These are phyloP conservation scores for Homarus americanus DNA, from an alignment of 1,140 invertebrate species.

Conservation along the genomic window DNA sequence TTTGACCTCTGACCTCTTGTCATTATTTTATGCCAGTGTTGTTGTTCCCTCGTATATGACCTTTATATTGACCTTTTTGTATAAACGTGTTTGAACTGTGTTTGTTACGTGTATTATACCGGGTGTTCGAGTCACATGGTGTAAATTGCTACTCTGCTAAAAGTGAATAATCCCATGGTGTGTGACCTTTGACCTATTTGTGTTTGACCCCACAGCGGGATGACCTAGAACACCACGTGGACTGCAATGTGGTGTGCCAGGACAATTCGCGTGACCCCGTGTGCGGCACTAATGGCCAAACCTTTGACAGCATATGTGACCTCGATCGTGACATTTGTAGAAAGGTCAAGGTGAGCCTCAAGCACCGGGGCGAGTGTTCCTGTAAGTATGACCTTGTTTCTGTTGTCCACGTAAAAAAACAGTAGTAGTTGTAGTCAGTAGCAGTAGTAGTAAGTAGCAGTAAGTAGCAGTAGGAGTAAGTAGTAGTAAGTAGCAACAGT, in stretches of 20 bases:
- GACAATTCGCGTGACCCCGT: slow-evolving; percentile 31
- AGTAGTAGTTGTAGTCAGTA: neutral
- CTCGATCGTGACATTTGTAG: slow-evolving; percentile 49
- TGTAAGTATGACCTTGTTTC: slow-evolving; percentile 31
- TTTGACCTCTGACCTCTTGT: too few species aligned
- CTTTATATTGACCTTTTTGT: too few species aligned
- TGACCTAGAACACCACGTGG: slow-evolving; percentile 14
- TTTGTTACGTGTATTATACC: too few species aligned
- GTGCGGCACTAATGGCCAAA: slow-evolving; percentile 60
- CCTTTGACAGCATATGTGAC: slow-evolving; percentile 48
- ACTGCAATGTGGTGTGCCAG: slow-evolving; percentile 41
- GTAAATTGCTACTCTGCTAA: too few species aligned
- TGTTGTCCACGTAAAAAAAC: too few species aligned
- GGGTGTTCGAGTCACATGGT: too few species aligned
- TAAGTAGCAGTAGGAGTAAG: too few species aligned
- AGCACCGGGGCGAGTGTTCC: slow-evolving; percentile 46
- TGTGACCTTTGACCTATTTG: neutral
- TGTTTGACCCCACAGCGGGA: slow-evolving; percentile 33
- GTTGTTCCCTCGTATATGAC: too few species aligned
- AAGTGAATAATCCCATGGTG: too few species aligned
- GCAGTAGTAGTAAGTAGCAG: neutral
- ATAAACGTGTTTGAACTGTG: too few species aligned
- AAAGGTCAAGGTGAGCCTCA: slow-evolving; percentile 51
- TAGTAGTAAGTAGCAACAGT: too few species aligned
- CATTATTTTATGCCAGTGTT: too few species aligned